A percentile compares a stretch with the other conserved stretches of the same genome.
Conservation (phyloP, 2,113 vertebrate genomes). For the Pagrus major region DNA sequence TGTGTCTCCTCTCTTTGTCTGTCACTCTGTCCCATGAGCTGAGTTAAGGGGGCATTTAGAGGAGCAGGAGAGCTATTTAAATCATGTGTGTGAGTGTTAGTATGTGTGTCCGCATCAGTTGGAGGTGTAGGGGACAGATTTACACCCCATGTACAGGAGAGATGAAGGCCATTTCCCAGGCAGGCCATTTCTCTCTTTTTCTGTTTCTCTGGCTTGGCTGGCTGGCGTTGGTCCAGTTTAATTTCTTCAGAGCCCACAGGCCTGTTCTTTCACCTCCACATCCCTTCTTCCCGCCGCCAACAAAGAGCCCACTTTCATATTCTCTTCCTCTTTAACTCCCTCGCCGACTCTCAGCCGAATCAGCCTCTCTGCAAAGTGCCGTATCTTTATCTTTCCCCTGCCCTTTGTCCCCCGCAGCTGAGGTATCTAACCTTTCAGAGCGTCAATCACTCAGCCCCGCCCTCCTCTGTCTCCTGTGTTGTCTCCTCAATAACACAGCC, state of each 20-base stretch:
- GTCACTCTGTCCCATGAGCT: slow-evolving; percentile 44
- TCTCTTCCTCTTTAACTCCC: slow-evolving; percentile 41
- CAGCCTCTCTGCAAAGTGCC: slow-evolving; percentile 46
- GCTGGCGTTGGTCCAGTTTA: slow-evolving; percentile 73
- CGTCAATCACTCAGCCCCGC: slow-evolving; percentile 9
- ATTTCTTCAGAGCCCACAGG: slow-evolving; percentile 68
- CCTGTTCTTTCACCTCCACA: slow-evolving; percentile 55
- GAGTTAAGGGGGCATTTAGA: slow-evolving; percentile 64
- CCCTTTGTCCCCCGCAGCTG: slow-evolving; percentile 45
- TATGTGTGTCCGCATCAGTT: slow-evolving; percentile 58
- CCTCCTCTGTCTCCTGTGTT: not conserved
- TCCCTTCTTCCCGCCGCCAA: slow-evolving; percentile 36
- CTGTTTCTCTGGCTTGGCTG: slow-evolving; percentile 29
- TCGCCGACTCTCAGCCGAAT: slow-evolving; percentile 30
- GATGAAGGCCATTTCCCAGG: slow-evolving; percentile 70
- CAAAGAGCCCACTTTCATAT: slow-evolving; percentile 37
- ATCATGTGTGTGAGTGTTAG: slow-evolving; percentile 63
- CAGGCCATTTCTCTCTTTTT: slow-evolving; percentile 61
- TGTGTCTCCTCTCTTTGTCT: slow-evolving; percentile 42
- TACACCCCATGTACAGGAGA: slow-evolving; percentile 60
- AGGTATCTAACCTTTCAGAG: slow-evolving; percentile 25
- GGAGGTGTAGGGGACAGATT: slow-evolving; percentile 73
- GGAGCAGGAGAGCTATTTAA: slow-evolving; percentile 62
- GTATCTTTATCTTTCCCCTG: slow-evolving; percentile 46
- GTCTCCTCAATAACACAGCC: not conserved